These are phyloP conservation scores for Temnothorax rugatulus DNA, from an alignment of 2,888 invertebrate species.

Conservation along the genomic window DNA sequence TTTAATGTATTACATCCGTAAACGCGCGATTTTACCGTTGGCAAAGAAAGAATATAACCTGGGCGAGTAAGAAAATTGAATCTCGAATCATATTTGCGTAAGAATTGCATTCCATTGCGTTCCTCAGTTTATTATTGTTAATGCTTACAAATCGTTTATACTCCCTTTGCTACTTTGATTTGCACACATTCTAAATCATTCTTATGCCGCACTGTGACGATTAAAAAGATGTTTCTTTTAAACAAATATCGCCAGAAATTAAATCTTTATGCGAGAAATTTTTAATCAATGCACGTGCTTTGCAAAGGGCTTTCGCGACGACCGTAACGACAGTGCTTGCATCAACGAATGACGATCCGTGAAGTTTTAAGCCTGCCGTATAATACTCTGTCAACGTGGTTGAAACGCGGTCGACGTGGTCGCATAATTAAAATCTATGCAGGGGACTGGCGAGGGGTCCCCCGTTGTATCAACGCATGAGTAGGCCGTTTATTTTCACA, in stretches of 20 bases:
- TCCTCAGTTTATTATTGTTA: slow-evolving; percentile 24
- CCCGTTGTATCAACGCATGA: slow-evolving; percentile 12
- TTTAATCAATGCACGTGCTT: slow-evolving; percentile 45
- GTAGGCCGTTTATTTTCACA: slow-evolving; percentile 21
- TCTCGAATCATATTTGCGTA: slow-evolving; percentile 20
- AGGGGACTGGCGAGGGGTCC: neutral
- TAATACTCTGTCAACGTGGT: slow-evolving; percentile 53
- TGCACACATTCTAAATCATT: neutral
- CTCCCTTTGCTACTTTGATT: neutral
- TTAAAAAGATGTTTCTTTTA: neutral
- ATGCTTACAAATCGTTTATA: neutral
- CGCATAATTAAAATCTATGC: slow-evolving; percentile 63
- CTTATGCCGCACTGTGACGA: neutral
- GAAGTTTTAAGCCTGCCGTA: slow-evolving; percentile 53
- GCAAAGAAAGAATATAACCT: neutral
- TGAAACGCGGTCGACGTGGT: slow-evolving; percentile 52
- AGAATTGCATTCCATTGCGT: neutral
- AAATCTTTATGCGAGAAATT: slow-evolving; percentile 23
- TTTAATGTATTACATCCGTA: neutral
- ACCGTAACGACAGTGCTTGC: slow-evolving; percentile 24
- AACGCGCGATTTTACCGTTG: neutral
- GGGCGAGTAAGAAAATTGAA: slow-evolving; percentile 34
- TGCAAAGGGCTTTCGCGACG: neutral
- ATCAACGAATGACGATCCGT: slow-evolving; percentile 41
- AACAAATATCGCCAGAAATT: slow-evolving; percentile 22